These are phyloP conservation scores for Lumbricus terrestris DNA, from an alignment of 2,888 invertebrate species.

Conservation along the genomic window DNA sequence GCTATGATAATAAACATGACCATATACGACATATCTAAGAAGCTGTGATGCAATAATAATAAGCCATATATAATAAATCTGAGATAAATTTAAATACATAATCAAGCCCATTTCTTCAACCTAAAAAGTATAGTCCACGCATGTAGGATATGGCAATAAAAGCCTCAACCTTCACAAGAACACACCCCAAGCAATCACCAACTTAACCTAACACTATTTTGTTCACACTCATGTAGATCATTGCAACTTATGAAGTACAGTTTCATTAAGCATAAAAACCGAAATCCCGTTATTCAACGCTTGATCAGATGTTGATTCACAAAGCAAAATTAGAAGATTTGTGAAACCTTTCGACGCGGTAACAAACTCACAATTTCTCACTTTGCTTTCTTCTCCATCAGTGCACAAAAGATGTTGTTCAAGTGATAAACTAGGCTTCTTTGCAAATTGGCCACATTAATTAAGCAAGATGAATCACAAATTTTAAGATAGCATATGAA, in stretches of 20 bases:
- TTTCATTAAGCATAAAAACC: not conserved
- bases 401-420: not conserved
- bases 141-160: too few species aligned
- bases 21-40: not conserved
- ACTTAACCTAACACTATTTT: not conserved
- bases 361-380: not conserved
- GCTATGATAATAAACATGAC: too few species aligned
- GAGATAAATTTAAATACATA: not conserved
- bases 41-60: not conserved
- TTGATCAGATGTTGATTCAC: not conserved
- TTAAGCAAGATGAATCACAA: not conserved
- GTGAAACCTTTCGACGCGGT: not conserved
- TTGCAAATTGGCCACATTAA: conserved; percentile 3
- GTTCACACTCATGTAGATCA: not conserved
- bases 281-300: not conserved
- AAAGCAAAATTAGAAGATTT: not conserved
- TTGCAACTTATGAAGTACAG: not conserved
- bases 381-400: not conserved
- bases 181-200: not conserved
- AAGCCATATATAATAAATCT: not conserved
- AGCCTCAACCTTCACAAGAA: not conserved
- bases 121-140: too few species aligned
- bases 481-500: not conserved
- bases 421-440: not conserved
- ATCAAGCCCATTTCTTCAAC: not conserved